A percentile compares a stretch with the other conserved stretches of the same genome.
phyloP scores from a whole-genome alignment of 2,113 vertebrate species.

The Saguinus imperator region DNA sequence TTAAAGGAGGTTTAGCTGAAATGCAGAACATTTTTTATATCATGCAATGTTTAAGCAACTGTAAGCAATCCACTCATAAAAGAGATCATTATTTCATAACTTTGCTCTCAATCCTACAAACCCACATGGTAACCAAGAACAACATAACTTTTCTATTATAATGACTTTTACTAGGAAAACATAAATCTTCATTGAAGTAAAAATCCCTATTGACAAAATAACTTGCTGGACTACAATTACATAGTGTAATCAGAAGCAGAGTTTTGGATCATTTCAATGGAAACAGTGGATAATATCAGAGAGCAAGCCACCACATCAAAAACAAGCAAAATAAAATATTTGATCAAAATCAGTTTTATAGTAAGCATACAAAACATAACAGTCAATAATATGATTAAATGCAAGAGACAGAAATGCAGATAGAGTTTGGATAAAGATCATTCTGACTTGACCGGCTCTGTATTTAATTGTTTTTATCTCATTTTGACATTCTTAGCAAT shows the following conservation, averaged over 20 bases:
- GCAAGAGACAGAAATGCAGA: background rate
- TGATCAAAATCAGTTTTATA: constrained; percentile 42
- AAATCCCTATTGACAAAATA: constrained; percentile 71
- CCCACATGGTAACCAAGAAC: constrained; percentile 66
- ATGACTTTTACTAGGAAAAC: constrained; percentile 72
- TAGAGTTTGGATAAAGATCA: background rate
- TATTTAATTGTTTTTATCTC: constrained; percentile 18
- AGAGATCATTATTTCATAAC: constrained; percentile 52
- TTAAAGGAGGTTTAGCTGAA: constrained; percentile 3
- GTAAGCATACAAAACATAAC: background rate
- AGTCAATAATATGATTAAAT: constrained; percentile 31
- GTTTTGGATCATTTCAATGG: constrained; percentile 67
- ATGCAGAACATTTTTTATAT: background rate
- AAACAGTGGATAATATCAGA: constrained; percentile 52
- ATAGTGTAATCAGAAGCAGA: constrained; percentile 75
- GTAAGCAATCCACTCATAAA: constrained; percentile 58
- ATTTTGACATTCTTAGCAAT: background rate
- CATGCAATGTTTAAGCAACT: constrained; percentile 35
- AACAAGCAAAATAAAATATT: constrained; percentile 51
- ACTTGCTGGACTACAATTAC: constrained; percentile 62
- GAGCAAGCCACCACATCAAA: constrained; percentile 59
- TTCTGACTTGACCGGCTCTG: background rate
- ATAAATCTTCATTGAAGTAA: constrained; percentile 74
- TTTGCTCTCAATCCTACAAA: constrained; percentile 55
- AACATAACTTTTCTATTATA: constrained; percentile 75